Evolutionary conservation across 2,113 vertebrate genomes (phyloP).

Genomic region (Brachypodius melanocephalos): DNA sequence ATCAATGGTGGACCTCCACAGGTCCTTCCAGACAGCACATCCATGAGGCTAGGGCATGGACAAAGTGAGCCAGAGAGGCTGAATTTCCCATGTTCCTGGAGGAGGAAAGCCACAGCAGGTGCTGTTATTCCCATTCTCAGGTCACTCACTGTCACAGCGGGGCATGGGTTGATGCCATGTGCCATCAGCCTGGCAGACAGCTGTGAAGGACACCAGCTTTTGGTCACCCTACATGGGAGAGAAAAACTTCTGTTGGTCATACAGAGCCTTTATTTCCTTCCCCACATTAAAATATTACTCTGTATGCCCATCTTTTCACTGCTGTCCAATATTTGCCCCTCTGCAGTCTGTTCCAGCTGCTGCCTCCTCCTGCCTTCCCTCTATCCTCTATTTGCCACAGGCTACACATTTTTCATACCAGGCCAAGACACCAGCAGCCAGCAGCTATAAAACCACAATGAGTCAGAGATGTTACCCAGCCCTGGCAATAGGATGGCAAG

Average conservation of each 20-base stretch:
- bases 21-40: background rate
- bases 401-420: background rate
- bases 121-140: background rate
- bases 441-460: background rate
- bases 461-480: background rate
- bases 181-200: conserved; percentile 77
- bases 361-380: background rate
- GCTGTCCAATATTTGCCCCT: background rate
- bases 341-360: background rate
- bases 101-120: background rate
- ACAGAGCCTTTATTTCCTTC: background rate
- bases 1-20: background rate
- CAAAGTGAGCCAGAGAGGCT: background rate
- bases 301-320: background rate
- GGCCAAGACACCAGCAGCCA: background rate
- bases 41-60: background rate
- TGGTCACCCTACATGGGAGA: conserved; percentile 30
- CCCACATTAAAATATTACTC: background rate
- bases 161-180: conserved; percentile 79
- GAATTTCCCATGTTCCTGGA: background rate
- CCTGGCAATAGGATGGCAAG: background rate
- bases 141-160: conserved; percentile 75
- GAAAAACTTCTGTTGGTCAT: background rate
- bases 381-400: background rate
- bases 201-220: conserved; percentile 68